Evolutionary conservation across 1,140 invertebrate genomes (phyloP).

Genomic region (Lordiphosa collinella): DNA sequence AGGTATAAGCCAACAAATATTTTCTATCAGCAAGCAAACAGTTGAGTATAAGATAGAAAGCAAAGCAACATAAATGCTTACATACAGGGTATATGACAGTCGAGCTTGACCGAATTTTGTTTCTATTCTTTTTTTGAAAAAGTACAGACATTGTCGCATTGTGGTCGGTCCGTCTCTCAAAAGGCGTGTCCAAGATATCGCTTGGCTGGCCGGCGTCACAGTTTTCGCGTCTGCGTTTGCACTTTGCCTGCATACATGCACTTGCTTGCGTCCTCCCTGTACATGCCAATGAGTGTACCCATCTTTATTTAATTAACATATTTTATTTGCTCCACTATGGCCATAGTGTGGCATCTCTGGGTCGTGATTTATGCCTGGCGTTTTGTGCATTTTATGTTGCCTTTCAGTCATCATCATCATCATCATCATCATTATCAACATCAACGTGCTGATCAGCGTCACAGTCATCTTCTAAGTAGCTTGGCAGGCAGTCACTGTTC

Average conservation of each 20-base stretch:
- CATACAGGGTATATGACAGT: too few species aligned
- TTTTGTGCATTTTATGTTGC: constrained; percentile 43
- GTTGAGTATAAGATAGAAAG: too few species aligned
- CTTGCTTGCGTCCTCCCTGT: background rate
- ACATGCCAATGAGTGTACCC: constrained; percentile 44
- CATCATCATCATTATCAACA: constrained; percentile 7
- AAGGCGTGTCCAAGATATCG: constrained; percentile 69
- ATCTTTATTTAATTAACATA: constrained; percentile 74
- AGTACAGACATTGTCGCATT: constrained; percentile 56
- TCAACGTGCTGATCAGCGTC: too few species aligned
- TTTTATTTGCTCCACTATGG: constrained; percentile 42
- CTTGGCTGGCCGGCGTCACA: constrained; percentile 70
- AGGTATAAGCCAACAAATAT: too few species aligned
- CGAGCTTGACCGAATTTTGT: background rate
- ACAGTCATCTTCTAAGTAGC: too few species aligned
- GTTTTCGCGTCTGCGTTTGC: constrained; percentile 46
- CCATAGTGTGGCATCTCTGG: constrained; percentile 7
- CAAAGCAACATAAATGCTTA: too few species aligned
- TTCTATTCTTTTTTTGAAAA: constrained; percentile 46
- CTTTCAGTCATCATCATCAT: constrained; percentile 31
- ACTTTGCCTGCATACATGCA: background rate
- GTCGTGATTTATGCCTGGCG: constrained; percentile 52
- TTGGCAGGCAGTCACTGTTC: constrained; percentile 20
- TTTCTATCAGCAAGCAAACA: too few species aligned
- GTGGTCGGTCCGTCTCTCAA: constrained; percentile 54